phyloP scores from a whole-genome alignment of 2,797 vertebrate species.

The Xiphorhynchus erythropygius region DNA sequence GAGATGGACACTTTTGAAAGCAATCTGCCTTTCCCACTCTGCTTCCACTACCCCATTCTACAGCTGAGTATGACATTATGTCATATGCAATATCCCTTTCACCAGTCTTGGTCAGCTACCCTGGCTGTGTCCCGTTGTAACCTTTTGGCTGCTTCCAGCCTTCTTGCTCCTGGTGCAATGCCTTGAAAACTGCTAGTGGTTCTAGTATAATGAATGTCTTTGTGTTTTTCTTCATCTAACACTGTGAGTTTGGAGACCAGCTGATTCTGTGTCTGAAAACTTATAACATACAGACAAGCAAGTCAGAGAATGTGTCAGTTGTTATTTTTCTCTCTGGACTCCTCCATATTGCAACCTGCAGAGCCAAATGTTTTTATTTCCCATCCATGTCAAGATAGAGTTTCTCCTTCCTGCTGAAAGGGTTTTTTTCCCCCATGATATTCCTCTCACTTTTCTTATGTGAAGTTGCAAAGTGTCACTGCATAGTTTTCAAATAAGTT shows the following conservation, averaged over 20 bases:
- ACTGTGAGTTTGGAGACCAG: background rate
- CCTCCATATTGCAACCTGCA: background rate
- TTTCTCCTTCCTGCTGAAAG: background rate
- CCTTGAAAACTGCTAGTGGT: background rate
- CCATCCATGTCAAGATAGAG: background rate
- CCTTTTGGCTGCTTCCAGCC: background rate
- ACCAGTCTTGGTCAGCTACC: background rate
- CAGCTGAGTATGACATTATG: background rate
- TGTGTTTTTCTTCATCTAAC: background rate
- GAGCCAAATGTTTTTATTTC: background rate
- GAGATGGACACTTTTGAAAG: background rate
- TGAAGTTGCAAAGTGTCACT: background rate
- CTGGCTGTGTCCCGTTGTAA: fast-evolving
- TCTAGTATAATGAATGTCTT: background rate
- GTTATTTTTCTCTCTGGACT: background rate
- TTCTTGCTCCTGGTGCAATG: background rate
- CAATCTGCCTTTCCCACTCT: fast-evolving
- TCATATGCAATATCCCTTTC: background rate
- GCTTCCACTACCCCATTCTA: background rate
- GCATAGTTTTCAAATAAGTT: background rate
- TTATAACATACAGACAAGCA: background rate
- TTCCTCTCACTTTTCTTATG: background rate
- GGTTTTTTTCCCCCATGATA: too few species aligned
- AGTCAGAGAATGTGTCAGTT: background rate
- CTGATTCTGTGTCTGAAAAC: background rate